Evolutionary conservation across 2,888 invertebrate species (phyloP), one percentile per base, ranked within the genome.

Genomic region (Drosophila heteroneura): DNA sequence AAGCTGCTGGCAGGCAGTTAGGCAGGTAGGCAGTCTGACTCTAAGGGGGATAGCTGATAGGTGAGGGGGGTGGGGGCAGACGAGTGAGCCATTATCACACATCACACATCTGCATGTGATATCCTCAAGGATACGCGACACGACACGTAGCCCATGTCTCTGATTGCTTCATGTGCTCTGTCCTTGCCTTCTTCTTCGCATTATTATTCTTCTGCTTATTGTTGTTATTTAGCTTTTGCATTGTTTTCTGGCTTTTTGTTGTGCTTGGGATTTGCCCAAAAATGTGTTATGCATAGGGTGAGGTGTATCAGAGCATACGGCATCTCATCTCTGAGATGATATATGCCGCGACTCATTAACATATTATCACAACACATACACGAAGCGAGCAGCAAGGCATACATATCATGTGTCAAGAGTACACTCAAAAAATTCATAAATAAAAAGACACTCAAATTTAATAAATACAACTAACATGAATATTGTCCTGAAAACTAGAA

Each of bases 301-400:
- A 47, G 47, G 1, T 7, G 47, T 47, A 9, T 1, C 2, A 9
- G 47, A 47, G 47, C 47, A 47, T 47, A 47, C 47, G 26, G 47
- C 47, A 9, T 47, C 26, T 26, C 26, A 47, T 47, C 47, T 26
- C 26, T 26, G 26, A 91, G 79, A 89, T 92, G 92, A 92, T 92
- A 92, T 92, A 92, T 92, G 91, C 87, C 76, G 81, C 69, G 82
- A 85, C 92, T 92, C 91, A 92, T 92, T 92, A 92, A 91, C 92
- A 92, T 92, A 92, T 92, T 91, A 92, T 92, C 92, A 92, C 91
- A 84, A 60, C 70, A 80, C 70, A 85, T 79, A 73, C 76, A 79
- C 59, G 70, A 35, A 65, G 73, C 82, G 86, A 47, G 47, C 47
- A 47, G 26, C 47, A 47, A 9, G 16, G 47, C 47, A 47, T 47